A percentile compares a stretch with the other conserved stretches of the same genome.
phyloP scores from a whole-genome alignment of 2,113 vertebrate genomes.

The Erpornis zantholeuca region DNA sequence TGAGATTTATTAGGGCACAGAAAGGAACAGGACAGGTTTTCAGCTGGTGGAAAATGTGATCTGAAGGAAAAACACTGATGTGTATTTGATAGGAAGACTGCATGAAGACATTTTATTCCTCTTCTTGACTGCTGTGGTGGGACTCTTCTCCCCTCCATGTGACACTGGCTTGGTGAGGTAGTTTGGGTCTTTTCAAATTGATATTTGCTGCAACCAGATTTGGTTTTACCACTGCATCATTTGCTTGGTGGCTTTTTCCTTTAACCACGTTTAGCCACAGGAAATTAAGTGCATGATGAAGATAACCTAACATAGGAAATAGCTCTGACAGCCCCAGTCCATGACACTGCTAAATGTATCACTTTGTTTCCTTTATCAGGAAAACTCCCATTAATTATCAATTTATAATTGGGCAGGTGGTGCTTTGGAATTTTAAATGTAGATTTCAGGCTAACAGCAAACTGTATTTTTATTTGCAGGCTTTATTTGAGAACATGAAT shows the following conservation, averaged over 20 bases:
- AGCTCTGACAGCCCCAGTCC: conserved; percentile 69
- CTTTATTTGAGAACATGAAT: neutral
- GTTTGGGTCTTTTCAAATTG: neutral
- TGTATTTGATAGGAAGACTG: neutral
- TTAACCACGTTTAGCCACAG: conserved; percentile 64
- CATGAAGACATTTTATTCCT: neutral
- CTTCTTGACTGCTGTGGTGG: neutral
- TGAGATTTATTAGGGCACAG: neutral
- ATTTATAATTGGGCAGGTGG: neutral
- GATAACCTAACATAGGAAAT: conserved; percentile 82
- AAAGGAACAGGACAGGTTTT: neutral
- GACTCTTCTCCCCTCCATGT: neutral
- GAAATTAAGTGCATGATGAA: conserved; percentile 80
- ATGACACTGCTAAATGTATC: neutral
- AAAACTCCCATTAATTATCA: conserved; percentile 38
- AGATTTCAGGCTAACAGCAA: neutral
- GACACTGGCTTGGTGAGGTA: neutral
- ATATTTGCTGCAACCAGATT: neutral
- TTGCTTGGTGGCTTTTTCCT: conserved; percentile 8
- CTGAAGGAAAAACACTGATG: neutral
- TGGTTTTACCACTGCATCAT: neutral
- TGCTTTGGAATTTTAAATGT: neutral
- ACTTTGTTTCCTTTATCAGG: conserved; percentile 37
- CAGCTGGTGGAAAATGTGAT: neutral
- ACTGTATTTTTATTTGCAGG: neutral